A percentile compares a stretch with the other conserved stretches of the same genome.
These are phyloP conservation scores for Labeo rohita DNA, from an alignment of 2,113 vertebrate genomes.

Conservation along the genomic window DNA sequence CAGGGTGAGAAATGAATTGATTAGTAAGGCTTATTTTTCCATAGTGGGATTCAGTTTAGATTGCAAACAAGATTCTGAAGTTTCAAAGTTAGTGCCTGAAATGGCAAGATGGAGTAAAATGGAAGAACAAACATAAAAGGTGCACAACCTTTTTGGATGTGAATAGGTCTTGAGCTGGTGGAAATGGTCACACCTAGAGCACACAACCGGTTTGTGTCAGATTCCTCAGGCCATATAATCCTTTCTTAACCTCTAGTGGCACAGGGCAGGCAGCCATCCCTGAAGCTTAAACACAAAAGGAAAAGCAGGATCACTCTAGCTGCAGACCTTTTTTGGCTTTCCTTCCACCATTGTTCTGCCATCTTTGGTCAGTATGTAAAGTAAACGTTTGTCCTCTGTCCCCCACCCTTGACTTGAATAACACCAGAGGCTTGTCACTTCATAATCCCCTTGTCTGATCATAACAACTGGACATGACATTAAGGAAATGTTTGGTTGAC, in stretches of 20 bases:
- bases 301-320: background rate
- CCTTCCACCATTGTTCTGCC: slow-evolving; percentile 25
- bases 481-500: background rate
- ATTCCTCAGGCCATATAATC: slow-evolving; percentile 59
- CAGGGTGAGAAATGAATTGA: slow-evolving; percentile 34
- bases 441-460: background rate
- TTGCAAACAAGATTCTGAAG: background rate
- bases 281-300: slow-evolving; percentile 48
- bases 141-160: background rate
- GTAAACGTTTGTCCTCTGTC: slow-evolving; percentile 58
- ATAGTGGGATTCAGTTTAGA: background rate
- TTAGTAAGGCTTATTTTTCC: background rate
- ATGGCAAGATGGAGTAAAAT: background rate
- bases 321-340: slow-evolving; percentile 72
- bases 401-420: slow-evolving; percentile 59
- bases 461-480: background rate
- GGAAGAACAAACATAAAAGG: background rate
- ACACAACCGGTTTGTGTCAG: slow-evolving; percentile 8
- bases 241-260: slow-evolving; percentile 61
- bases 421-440: slow-evolving; percentile 37
- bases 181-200: background rate
- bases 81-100: background rate
- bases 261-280: slow-evolving; percentile 58
- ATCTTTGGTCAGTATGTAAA: background rate
- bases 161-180: background rate